Conservation (phyloP, 2,888 invertebrate species). For the Pachymerium ferrugineum region DNA sequence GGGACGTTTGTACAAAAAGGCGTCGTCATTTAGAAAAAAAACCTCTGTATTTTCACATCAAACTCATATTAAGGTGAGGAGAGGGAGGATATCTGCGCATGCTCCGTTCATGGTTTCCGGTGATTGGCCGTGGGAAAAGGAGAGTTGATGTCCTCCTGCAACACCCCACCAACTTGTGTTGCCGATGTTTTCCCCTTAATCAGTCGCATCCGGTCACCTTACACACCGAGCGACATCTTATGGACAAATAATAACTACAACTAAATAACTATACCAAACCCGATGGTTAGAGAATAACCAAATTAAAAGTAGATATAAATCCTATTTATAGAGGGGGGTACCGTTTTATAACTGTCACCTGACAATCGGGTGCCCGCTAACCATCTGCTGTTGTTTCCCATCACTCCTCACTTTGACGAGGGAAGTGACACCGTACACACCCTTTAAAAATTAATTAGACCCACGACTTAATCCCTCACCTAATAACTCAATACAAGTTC, state of each 20-base stretch:
- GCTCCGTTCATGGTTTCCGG: neutral
- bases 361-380: neutral
- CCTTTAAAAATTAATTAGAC: neutral
- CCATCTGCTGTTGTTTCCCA: slow-evolving; percentile 16
- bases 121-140: slow-evolving; percentile 22
- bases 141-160: slow-evolving; percentile 27
- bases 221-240: neutral
- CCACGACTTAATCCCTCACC: no score
- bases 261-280: neutral
- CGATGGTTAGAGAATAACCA: neutral
- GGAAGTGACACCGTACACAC: neutral
- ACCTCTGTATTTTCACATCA: slow-evolving; percentile 6
- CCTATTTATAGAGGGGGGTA: neutral
- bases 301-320: neutral
- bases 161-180: no score
- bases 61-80: slow-evolving; percentile 24
- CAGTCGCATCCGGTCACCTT: slow-evolving; percentile 24
- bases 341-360: neutral
- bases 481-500: no score
- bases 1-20: neutral
- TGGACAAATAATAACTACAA: neutral
- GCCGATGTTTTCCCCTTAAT: slow-evolving; percentile 22
- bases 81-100: neutral
- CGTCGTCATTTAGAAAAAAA: slow-evolving; percentile 17
- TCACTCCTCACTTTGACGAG: neutral